phyloP scores from a whole-genome alignment of 2,888 invertebrate species.

The Cenopis cana region DNA sequence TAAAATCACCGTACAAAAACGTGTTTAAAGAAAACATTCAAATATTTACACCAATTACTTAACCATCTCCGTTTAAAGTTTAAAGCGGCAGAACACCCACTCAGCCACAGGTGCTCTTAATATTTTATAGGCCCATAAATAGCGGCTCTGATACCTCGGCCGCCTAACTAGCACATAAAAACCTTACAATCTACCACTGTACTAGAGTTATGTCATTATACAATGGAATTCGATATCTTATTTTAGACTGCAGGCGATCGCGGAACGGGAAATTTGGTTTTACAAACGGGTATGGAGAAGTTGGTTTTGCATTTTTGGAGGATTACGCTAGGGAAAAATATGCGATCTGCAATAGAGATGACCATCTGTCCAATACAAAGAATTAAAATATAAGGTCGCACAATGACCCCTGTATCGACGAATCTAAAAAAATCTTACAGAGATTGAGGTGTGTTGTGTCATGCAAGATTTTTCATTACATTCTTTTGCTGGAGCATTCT shows the following conservation, averaged over 20 bases:
- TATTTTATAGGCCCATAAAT: constrained; percentile 71
- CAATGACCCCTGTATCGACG: not conserved
- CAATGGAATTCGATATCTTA: constrained; percentile 26
- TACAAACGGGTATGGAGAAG: not conserved
- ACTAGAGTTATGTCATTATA: constrained; percentile 24
- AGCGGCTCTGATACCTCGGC: constrained; percentile 53
- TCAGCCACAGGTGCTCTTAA: constrained; percentile 68
- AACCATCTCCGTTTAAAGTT: constrained; percentile 14
- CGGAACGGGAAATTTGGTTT: not conserved
- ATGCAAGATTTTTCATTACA: too few relatives aligned
- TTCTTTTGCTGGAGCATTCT: not conserved
- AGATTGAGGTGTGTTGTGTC: not conserved
- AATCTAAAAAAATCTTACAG: not conserved
- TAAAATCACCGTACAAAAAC: not conserved
- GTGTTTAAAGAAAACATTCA: constrained; percentile 17
- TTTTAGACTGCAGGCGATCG: constrained; percentile 3
- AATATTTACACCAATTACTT: constrained; percentile 32
- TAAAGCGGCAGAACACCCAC: constrained; percentile 48
- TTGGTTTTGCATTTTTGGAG: not conserved
- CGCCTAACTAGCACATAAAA: constrained; percentile 57
- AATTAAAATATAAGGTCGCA: not conserved
- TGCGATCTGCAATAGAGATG: too few relatives aligned
- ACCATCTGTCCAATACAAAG: not conserved
- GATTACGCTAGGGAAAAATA: not conserved
- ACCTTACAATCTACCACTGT: constrained; percentile 38